A percentile compares a stretch with the other conserved stretches of the same genome.
phyloP scores from a whole-genome alignment of 2,113 vertebrate species.

The Motacilla alba region DNA sequence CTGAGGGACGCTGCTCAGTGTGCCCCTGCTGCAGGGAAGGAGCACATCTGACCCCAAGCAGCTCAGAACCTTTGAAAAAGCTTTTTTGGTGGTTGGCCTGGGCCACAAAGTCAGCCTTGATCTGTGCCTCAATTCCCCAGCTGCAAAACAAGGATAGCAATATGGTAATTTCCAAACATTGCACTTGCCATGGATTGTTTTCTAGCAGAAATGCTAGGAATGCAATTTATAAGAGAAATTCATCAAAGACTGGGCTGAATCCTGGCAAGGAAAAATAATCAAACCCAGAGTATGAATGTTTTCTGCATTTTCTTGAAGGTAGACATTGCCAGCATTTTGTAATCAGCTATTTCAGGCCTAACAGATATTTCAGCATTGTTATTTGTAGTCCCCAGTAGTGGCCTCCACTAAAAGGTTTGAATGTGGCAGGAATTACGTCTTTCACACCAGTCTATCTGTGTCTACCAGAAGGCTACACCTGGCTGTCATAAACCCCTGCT shows the following conservation, averaged over 20 bases:
- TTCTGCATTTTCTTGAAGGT: conserved; percentile 31
- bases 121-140: background rate
- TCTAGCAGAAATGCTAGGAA: conserved; percentile 13
- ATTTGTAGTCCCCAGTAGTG: background rate
- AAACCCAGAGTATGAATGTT: conserved; percentile 5
- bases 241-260: conserved; percentile 33
- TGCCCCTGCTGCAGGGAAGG: background rate
- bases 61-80: background rate
- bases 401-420: background rate
- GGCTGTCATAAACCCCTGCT: conserved; percentile 5
- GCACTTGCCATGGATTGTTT: background rate
- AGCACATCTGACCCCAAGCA: background rate
- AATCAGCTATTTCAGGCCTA: conserved; percentile 26
- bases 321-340: conserved; percentile 23
- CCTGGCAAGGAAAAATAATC: conserved; percentile 6
- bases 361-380: conserved; percentile 19
- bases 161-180: background rate
- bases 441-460: conserved; percentile 10
- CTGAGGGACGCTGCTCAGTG: background rate
- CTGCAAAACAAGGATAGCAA: background rate
- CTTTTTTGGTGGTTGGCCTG: background rate
- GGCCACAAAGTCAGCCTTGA: background rate
- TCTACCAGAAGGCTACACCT: conserved; percentile 15
- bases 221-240: conserved; percentile 36
- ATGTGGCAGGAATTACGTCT: background rate